Evolutionary conservation across 2,113 vertebrate species (phyloP), one percentile per base, ranked within the genome.

Genomic region (Apeltes quadracus): DNA sequence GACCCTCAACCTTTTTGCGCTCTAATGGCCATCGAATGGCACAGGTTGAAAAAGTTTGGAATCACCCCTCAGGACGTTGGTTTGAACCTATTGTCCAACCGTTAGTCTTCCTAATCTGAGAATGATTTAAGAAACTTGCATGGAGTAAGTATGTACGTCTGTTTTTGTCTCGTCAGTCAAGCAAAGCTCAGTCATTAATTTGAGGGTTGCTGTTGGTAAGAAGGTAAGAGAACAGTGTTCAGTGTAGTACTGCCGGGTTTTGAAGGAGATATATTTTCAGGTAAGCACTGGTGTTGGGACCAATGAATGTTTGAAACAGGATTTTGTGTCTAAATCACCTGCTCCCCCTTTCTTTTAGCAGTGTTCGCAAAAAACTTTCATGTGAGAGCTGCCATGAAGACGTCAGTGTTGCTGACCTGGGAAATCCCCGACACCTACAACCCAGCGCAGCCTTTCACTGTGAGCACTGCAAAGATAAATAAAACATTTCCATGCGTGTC

Each of bases 311-410:
- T 1, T 15, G 1, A 18, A 41, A 27, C 43, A 54, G 22, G 13
- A 66, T 43, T 57, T 88, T 93, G 82, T 93, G 93, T 96, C 95
- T 98, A 96, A 97, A 96, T 96, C 89, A 91, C 78, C 58, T 85
- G 93, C 94, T 94, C 91, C 93, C 84, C 94, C 93, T 95, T 95
- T 94, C 94, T 96, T 95, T 97, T 99, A 99, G 98, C 97, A 99
- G 98, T 98, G 97, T 99, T 99, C 94, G 98, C 97, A 98, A 99
- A 99, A 96, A 99, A 99, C 93, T 99, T 99, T 91, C 97, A 98
- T 85, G 98, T 99, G 92, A 99, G 95, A 95, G 97, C 96, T 88
- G 97, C 98, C 85, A 99, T 97, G 96, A 98, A 98, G 95, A 96
- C 98, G 8, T 98, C 98, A 0, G 98, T 99, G 84, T 89, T 98